Base-by-base conservation (phyloP, 2,113 vertebrate genomes). In the Periophthalmus modestus region DNA sequence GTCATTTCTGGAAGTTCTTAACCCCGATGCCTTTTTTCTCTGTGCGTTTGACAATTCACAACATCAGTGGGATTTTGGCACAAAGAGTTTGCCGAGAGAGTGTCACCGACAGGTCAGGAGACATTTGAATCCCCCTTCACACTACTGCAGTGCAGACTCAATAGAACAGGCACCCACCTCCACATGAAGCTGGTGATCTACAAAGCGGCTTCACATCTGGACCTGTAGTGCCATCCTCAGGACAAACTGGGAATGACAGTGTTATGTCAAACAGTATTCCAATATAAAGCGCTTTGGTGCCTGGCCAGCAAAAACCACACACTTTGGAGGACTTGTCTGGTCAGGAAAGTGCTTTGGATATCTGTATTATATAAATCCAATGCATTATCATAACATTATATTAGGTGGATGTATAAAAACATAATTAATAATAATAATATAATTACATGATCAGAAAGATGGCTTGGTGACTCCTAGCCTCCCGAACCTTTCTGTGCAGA, bases 31-130 rank as follows among this genome's bases (percentile, higher is more conserved):
- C 72, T 59, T 59, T 85, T 77, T 71, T 67, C 70, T 72, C 66
- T 72, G 21, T 79, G 58, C 61, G 61, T 83, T 66, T 79, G 34
- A 46, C 71, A 81, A 83, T 69, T 79, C 43, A 36, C 68, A 81
- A 83, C 77, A 59, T 79, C 80, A 72, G 81, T 48, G 58, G 68
- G 73, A 75, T 85, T 77, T 85, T 85, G 84, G 81, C 79, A 85
- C 82, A 79, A 74, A 72, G 67, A 85, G 68, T 71, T 73, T 71
- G 61, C 69, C 52, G 61, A 71, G 79, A 55, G 71, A 68, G 76
- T 71, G 85, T 85, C 80, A 85, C 72, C 72, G 86, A 48, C 75
- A 33, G 83, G 87, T 89, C 85, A 87, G 72, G 69, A 88, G 78
- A 87, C 84, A 58, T 81, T 81, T 86, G 78, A 85, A 85, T 87